Conservation (phyloP, 2,113 vertebrate species). For the Todiramphus saurophagus region DNA sequence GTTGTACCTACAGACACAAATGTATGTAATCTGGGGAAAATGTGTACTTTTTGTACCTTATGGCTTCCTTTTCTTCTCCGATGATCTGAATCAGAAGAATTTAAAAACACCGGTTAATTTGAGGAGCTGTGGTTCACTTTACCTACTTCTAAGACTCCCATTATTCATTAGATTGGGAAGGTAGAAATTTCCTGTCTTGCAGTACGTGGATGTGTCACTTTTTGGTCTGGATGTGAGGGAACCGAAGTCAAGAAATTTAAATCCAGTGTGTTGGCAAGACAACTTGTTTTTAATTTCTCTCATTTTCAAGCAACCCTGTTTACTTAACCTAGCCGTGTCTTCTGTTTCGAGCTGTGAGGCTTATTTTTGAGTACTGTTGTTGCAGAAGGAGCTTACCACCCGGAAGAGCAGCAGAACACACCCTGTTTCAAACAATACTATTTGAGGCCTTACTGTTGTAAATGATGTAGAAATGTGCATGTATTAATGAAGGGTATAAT, state of each 20-base stretch:
- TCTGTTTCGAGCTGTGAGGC: not conserved
- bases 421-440: constrained; percentile 10
- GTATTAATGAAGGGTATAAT: constrained; percentile 65
- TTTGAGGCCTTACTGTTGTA: constrained; percentile 40
- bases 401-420: constrained; percentile 1
- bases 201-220: not conserved
- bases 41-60: not conserved
- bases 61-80: not conserved
- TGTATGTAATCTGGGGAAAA: not conserved
- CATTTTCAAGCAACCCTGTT: not conserved
- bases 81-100: not conserved
- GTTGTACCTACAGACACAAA: not conserved
- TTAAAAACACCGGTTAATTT: not conserved
- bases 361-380: not conserved
- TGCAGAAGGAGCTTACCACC: not conserved
- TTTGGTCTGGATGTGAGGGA: not conserved
- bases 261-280: not conserved
- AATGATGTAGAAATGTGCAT: constrained; percentile 57
- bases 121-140: not conserved
- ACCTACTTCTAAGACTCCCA: not conserved
- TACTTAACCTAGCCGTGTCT: not conserved
- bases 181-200: not conserved
- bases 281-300: not conserved
- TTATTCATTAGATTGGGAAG: not conserved
- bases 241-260: not conserved